phyloP scores from a whole-genome alignment of 2,113 vertebrate genomes.

The Chitala chitala region DNA sequence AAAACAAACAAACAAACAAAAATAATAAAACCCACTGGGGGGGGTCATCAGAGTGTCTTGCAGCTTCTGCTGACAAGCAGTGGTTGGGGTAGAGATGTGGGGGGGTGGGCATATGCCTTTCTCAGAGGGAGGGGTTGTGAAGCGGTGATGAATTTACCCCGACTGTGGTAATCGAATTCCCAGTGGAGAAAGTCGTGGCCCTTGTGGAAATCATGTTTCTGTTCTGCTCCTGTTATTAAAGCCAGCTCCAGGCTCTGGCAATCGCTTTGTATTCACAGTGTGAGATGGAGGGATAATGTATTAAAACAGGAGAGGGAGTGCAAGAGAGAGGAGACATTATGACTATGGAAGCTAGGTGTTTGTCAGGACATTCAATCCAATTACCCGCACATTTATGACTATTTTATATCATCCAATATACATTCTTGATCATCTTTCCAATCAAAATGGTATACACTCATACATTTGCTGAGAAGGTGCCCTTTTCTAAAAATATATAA shows the following conservation, averaged over 20 bases:
- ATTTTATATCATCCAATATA: not conserved
- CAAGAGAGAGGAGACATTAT: not conserved
- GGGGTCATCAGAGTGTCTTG: not conserved
- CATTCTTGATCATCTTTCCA: no score
- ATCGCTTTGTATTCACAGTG: not conserved
- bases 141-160: slow-evolving; percentile 61
- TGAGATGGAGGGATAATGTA: slow-evolving; percentile 1
- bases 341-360: not conserved
- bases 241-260: not conserved
- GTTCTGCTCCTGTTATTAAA: slow-evolving; percentile 24
- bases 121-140: slow-evolving; percentile 34
- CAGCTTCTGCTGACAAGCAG: not conserved
- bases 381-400: not conserved
- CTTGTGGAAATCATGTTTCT: slow-evolving; percentile 62
- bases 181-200: slow-evolving; percentile 53
- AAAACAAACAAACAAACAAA: no score
- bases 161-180: slow-evolving; percentile 56
- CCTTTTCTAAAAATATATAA: not conserved
- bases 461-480: not conserved
- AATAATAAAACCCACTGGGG: slow-evolving; percentile 22
- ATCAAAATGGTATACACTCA: not conserved
- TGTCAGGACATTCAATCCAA: not conserved
- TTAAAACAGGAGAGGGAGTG: not conserved
- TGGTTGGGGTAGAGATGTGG: not conserved
- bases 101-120: slow-evolving; percentile 13